A percentile compares a stretch with the other conserved stretches of the same genome.
Evolutionary conservation across 2,113 vertebrate species (phyloP).

Genomic region (Mormyrus iriodes): DNA sequence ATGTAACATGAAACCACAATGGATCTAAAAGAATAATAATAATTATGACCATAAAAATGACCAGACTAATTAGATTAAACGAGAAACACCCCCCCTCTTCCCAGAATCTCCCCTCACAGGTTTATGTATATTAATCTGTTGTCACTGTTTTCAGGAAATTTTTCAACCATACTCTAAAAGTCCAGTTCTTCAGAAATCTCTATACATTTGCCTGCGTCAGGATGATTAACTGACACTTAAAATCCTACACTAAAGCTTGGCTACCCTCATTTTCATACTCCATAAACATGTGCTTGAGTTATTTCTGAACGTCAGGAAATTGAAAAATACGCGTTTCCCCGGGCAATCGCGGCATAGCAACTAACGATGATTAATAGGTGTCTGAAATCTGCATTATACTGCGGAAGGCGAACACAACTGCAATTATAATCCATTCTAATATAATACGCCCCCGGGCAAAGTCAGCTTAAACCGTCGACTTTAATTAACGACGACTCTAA

Average conservation of each 20-base stretch:
- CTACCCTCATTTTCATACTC: background rate
- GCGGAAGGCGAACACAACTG: background rate
- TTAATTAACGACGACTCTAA: background rate
- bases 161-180: background rate
- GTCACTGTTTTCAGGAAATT: background rate
- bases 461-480: constrained; percentile 4
- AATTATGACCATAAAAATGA: background rate
- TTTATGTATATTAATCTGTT: background rate
- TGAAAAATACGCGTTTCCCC: constrained; percentile 5
- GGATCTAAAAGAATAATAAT: background rate
- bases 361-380: background rate
- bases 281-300: background rate
- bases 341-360: background rate
- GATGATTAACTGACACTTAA: background rate
- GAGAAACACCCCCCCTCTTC: background rate
- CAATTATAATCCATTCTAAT: constrained; percentile 15
- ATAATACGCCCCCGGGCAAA: background rate
- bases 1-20: too few relatives aligned
- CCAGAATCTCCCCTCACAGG: background rate
- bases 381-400: background rate
- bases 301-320: constrained; percentile 3
- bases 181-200: background rate
- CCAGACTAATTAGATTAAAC: background rate
- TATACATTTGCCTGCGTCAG: background rate
- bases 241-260: background rate